Evolutionary conservation across 2,888 invertebrate species (phyloP), one percentile per base, ranked within the genome.

Genomic region (Trachelus iudaicus): DNA sequence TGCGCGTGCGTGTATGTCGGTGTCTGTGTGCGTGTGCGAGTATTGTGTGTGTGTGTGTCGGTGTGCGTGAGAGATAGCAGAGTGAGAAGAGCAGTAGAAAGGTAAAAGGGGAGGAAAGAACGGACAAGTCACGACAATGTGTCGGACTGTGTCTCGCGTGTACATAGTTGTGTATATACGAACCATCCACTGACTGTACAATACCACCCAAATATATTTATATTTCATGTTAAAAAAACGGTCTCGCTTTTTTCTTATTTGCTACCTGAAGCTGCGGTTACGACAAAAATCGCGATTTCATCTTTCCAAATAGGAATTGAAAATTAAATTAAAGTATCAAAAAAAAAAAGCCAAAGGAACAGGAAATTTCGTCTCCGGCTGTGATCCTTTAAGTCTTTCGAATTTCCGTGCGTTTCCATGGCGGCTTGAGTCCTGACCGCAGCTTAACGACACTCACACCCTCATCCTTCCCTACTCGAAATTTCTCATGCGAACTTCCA

Each of bases 151-250:
- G 73, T 77, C 69, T 74, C 71, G 77, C 78, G 75, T 81, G 81
- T 81, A 81, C 69, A 81, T 81, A 81, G 76, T 79, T 79, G 79
- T 81, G 81, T 81, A 81, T 81, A 81, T 87, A 87, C 83, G 84
- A 86, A 87, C 85, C 88, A 87, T 88, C 87, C 88, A 89, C 88
- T 88, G 89, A 89, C 88, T 89, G 89, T 89, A 89, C 87, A 89
- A 89, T 89, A 88, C 85, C 88, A 89, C 88, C 88, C 86, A 89
- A 89, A 89, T 89, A 89, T 89, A 89, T 89, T 89, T 89, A 89
- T 89, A 89, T 89, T 89, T 89, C 89, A 89, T 88, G 89, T 89
- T 89, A 89, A 87, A 85, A 83, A 33, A 40, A 76, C 69, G 33
- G 33, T 69, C 69, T 69, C 30, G 69, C 69, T 69, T 69, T 33